phyloP scores from a whole-genome alignment of 2,113 vertebrate species.

The Empidonax alnorum region DNA sequence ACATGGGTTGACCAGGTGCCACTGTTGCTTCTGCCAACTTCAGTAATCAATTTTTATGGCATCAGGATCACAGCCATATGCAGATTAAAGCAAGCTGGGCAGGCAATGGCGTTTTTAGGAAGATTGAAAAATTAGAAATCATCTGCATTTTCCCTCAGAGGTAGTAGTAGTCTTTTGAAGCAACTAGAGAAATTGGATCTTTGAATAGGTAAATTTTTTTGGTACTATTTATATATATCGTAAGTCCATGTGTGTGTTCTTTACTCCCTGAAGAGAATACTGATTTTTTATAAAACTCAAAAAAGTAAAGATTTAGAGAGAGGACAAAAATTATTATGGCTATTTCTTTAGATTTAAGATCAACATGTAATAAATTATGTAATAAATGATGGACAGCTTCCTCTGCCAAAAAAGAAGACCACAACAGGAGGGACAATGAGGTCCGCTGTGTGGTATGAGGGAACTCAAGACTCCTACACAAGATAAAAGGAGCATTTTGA shows the following conservation, averaged over 20 bases:
- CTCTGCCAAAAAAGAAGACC: background rate
- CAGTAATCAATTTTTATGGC: background rate
- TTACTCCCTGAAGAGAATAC: background rate
- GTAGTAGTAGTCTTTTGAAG: background rate
- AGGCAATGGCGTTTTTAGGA: background rate
- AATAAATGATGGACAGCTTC: background rate
- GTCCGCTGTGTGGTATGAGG: background rate
- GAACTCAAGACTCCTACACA: background rate
- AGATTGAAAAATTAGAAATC: background rate
- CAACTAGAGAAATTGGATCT: background rate
- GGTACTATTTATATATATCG: background rate
- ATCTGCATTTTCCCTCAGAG: background rate
- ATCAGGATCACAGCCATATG: background rate
- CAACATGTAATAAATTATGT: background rate
- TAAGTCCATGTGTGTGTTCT: background rate
- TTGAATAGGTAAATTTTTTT: background rate
- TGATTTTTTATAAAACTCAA: background rate
- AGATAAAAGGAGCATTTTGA: background rate
- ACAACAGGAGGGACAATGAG: background rate
- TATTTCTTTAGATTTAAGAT: background rate
- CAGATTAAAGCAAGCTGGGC: background rate
- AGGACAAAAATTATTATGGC: background rate
- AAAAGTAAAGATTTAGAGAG: background rate
- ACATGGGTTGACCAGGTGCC: background rate
- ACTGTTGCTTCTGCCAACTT: slow-evolving; percentile 1